Percentiles rank a stretch among this genome's conserved stretches.
phyloP scores from a whole-genome alignment of 2,888 invertebrate genomes.

The Dasypogon diadema region DNA sequence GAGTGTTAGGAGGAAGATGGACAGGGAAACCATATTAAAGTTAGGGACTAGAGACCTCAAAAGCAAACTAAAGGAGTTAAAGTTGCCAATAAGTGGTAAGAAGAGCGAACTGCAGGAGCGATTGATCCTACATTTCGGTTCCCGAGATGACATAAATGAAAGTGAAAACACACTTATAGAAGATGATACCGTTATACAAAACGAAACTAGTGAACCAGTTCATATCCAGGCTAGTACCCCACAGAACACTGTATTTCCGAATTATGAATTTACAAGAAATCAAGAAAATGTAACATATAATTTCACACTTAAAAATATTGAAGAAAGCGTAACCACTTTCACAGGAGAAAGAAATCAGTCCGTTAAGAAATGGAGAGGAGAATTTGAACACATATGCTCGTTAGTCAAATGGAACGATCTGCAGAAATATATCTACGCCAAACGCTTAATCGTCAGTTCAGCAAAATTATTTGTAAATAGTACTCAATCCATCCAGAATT shows the following conservation, averaged over 20 bases:
- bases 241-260: background rate
- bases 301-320: slow-evolving; percentile 23
- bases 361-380: background rate
- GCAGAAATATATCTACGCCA: slow-evolving; percentile 33
- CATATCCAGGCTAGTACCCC: too few species aligned
- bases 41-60: background rate
- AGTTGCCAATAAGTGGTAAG: background rate
- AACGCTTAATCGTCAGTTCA: background rate
- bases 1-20: too few species aligned
- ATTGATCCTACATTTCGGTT: background rate
- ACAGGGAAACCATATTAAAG: too few species aligned
- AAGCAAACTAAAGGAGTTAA: background rate
- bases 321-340: slow-evolving; percentile 20
- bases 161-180: too few species aligned
- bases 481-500: slow-evolving; percentile 4
- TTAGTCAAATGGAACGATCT: slow-evolving; percentile 32
- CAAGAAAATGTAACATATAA: background rate
- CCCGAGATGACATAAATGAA: background rate
- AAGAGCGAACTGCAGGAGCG: background rate
- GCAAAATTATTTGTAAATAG: slow-evolving; percentile 12
- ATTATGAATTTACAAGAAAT: background rate
- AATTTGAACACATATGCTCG: slow-evolving; percentile 9
- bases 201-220: too few species aligned
- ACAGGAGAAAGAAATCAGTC: background rate
- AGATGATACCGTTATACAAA: too few species aligned